These are phyloP conservation scores for Masnerella sp. DNA, from an alignment of 2,888 invertebrate genomes.

Conservation along the genomic window DNA sequence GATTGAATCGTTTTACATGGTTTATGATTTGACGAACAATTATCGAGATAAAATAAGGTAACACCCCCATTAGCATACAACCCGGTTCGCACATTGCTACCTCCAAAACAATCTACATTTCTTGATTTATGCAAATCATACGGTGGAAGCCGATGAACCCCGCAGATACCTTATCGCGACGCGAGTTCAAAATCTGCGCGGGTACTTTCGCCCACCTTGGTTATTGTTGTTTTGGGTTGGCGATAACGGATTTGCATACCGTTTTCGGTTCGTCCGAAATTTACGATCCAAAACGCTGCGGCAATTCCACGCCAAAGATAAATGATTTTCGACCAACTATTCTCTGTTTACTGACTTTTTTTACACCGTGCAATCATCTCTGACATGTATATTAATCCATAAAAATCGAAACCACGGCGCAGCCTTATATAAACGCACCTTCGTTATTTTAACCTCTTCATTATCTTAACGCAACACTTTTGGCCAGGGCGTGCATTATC, in stretches of 20 bases:
- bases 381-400: constrained; percentile 14
- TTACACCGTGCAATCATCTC: neutral
- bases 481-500: constrained; percentile 22
- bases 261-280: neutral
- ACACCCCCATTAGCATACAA: constrained; percentile 28
- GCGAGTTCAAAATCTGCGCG: neutral
- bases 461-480: constrained; percentile 29
- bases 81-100: constrained; percentile 11
- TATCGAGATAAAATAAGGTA: constrained; percentile 23
- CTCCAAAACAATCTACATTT: constrained; percentile 28
- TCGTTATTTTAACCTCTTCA: constrained; percentile 29
- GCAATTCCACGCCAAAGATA: too few relatives aligned
- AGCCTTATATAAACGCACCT: neutral
- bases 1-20: neutral
- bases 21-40: constrained; percentile 21
- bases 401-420: constrained; percentile 7
- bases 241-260: neutral
- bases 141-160: constrained; percentile 21
- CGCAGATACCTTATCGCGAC: constrained; percentile 21
- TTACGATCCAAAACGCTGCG: too few relatives aligned
- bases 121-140: constrained; percentile 38
- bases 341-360: too few relatives aligned
- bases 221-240: constrained; percentile 1
- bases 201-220: neutral
- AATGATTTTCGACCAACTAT: too few relatives aligned